Percentiles rank a stretch among this genome's conserved stretches.
These are phyloP conservation scores for Apteryx mantelli DNA, from an alignment of 2,113 vertebrate genomes.

Conservation along the genomic window DNA sequence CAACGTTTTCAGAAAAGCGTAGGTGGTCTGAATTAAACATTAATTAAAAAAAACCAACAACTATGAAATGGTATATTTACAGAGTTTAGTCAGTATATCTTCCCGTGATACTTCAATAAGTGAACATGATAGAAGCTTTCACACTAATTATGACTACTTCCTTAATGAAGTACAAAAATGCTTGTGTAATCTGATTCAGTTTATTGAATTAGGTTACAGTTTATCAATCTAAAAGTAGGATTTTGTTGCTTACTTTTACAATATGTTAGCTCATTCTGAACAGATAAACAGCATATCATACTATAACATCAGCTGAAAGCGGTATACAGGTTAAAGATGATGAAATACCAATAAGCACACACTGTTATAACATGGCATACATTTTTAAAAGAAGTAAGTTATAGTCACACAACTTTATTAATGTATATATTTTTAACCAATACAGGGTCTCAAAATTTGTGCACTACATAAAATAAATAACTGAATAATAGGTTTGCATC, in stretches of 20 bases:
- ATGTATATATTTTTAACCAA: background rate
- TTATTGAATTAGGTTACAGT: constrained; percentile 57
- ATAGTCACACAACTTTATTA: background rate
- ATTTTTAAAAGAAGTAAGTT: constrained; percentile 7
- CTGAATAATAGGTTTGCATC: background rate
- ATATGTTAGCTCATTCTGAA: constrained; percentile 11
- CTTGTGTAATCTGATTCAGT: constrained; percentile 53
- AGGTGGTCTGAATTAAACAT: constrained; percentile 18
- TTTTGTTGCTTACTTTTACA: constrained; percentile 41
- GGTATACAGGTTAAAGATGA: background rate
- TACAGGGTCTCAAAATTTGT: background rate
- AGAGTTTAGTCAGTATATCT: constrained; percentile 22
- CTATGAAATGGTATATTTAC: constrained; percentile 27
- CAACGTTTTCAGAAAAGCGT: background rate
- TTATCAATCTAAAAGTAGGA: constrained; percentile 59
- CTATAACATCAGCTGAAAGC: constrained; percentile 12
- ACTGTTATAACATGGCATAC: background rate
- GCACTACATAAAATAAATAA: background rate
- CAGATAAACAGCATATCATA: constrained; percentile 29
- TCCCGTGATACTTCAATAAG: constrained; percentile 47
- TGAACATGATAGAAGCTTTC: constrained; percentile 49
- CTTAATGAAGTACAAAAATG: constrained; percentile 69
- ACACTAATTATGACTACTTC: constrained; percentile 61
- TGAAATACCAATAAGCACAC: background rate
- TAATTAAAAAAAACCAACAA: constrained; percentile 27